These are phyloP conservation scores for Ceriagrion tenellum DNA, from an alignment of 2,888 invertebrate genomes.

Conservation along the genomic window DNA sequence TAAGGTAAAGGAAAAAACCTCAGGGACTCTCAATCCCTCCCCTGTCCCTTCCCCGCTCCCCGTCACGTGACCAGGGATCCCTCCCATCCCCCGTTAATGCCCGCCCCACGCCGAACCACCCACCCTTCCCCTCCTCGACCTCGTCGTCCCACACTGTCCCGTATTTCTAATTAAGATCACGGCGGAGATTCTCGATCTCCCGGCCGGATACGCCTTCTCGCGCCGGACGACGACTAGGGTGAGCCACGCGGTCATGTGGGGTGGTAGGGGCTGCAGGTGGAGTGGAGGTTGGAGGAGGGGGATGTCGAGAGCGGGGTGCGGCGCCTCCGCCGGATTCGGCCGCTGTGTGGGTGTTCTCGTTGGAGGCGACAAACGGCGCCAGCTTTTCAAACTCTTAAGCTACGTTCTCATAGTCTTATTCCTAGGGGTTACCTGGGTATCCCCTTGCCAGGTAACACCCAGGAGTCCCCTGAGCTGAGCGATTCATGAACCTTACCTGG, in stretches of 20 bases:
- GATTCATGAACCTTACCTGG: too few relatives aligned
- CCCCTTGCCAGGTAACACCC: neutral
- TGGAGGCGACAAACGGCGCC: too few relatives aligned
- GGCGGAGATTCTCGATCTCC: neutral
- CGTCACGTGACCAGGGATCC: neutral
- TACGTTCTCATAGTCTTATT: neutral
- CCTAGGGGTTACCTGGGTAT: too few relatives aligned
- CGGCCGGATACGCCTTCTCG: constrained; percentile 47
- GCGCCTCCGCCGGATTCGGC: neutral
- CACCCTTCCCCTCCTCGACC: constrained; percentile 9
- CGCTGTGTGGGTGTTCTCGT: neutral
- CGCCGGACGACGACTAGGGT: neutral
- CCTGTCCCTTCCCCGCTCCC: neutral
- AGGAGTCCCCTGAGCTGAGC: neutral
- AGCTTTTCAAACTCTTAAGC: too few relatives aligned
- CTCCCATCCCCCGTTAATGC: neutral
- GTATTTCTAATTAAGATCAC: constrained; percentile 58
- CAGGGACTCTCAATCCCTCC: too few relatives aligned
- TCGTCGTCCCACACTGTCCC: constrained; percentile 53
- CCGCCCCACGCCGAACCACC: neutral
- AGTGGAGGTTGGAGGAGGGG: neutral
- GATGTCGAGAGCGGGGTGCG: neutral
- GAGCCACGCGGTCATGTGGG: neutral
- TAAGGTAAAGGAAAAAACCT: too few relatives aligned
- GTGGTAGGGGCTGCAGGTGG: neutral